These are phyloP conservation scores for Trogon surrucura DNA, from an alignment of 2,113 vertebrate genomes.

Conservation along the genomic window DNA sequence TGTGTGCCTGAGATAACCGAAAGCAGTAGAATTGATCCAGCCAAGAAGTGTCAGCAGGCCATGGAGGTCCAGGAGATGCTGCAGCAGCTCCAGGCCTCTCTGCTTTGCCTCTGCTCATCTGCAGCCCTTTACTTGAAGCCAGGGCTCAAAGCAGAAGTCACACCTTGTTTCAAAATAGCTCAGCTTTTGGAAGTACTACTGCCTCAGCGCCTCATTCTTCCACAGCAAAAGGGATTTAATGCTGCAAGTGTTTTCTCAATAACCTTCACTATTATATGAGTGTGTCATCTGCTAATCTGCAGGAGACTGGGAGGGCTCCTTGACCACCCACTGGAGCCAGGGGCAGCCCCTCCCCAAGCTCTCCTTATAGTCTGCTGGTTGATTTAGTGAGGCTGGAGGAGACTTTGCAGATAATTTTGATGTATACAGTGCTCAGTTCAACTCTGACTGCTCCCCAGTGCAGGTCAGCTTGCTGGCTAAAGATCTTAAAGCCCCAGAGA, in stretches of 20 bases:
- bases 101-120: not conserved
- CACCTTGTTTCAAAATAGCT: not conserved
- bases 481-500: not conserved
- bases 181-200: not conserved
- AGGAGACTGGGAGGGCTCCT: not conserved
- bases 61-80: not conserved
- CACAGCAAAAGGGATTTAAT: not conserved
- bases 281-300: not conserved
- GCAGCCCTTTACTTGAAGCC: not conserved
- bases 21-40: not conserved
- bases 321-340: fast-evolving
- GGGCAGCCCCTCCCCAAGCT: not conserved
- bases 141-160: not conserved
- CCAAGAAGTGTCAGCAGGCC: not conserved
- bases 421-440: not conserved
- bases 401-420: not conserved
- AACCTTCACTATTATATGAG: fast-evolving
- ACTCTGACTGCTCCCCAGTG: not conserved
- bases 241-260: not conserved
- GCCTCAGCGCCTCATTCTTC: fast-evolving
- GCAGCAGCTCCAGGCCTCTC: not conserved
- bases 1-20: not conserved
- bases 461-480: not conserved
- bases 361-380: not conserved
- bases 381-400: not conserved